Conservation (phyloP, 2,113 vertebrate species). For the Carassius auratus region DNA sequence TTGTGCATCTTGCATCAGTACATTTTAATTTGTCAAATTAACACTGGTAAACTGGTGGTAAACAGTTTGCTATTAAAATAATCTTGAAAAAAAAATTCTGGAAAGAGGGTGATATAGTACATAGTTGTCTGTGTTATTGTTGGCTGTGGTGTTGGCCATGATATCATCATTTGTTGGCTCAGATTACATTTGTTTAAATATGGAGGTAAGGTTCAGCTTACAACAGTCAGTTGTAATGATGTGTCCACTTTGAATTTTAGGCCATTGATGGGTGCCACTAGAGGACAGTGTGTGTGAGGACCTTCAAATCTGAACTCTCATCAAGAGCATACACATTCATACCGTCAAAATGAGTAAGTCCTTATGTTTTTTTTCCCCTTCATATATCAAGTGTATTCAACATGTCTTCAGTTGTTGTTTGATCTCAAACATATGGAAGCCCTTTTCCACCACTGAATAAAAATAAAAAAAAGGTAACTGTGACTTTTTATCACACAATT, state of each 20-base stretch:
- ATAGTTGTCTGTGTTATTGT: neutral
- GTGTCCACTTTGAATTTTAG: constrained; percentile 50
- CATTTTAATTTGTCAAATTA: neutral
- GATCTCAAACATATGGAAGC: neutral
- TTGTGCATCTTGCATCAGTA: neutral
- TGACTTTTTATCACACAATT: too few species aligned
- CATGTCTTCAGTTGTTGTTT: neutral
- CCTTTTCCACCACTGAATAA: too few species aligned
- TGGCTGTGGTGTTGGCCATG: neutral
- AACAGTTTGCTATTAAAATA: neutral
- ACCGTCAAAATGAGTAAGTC: constrained; percentile 77
- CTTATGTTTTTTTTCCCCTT: neutral
- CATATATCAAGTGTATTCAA: neutral
- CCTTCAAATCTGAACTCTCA: constrained; percentile 30
- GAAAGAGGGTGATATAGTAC: neutral
- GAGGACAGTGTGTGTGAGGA: constrained; percentile 61
- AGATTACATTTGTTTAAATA: neutral
- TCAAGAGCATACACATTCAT: constrained; percentile 52
- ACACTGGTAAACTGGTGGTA: neutral
- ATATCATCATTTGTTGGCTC: neutral
- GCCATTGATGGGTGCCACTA: constrained; percentile 58
- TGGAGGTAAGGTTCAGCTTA: neutral
- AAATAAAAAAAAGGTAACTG: too few species aligned
- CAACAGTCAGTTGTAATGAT: neutral
- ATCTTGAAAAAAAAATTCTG: neutral